phyloP scores from a whole-genome alignment of 2,888 invertebrate species.

The Dromius quadrimaculatus region DNA sequence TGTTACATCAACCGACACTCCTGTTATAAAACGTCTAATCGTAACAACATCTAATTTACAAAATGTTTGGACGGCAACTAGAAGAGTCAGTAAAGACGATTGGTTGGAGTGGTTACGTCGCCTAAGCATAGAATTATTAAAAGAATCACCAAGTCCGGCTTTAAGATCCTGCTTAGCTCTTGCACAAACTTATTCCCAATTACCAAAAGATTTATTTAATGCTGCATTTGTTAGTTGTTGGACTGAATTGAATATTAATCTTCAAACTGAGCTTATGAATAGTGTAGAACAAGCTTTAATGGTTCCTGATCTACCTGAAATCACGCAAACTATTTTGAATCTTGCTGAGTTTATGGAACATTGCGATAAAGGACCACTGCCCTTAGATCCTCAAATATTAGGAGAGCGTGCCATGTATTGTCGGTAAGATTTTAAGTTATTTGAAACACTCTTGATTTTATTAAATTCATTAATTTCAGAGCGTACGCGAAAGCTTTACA shows the following conservation, averaged over 20 bases:
- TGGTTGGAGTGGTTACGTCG: slow-evolving; percentile 98
- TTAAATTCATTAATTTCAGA: slow-evolving; percentile 56
- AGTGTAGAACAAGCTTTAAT: slow-evolving; percentile 91
- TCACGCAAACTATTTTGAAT: slow-evolving; percentile 96
- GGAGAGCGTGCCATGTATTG: slow-evolving; percentile 97
- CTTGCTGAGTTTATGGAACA: slow-evolving; percentile 99
- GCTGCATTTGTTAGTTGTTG: slow-evolving; percentile 99
- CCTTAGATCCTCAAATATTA: slow-evolving; percentile 86
- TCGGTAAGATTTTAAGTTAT: slow-evolving; percentile 67
- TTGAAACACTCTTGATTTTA: not conserved
- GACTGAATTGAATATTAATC: slow-evolving; percentile 89
- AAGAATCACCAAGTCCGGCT: slow-evolving; percentile 96
- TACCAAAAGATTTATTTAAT: slow-evolving; percentile 97
- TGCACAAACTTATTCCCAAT: slow-evolving; percentile 93
- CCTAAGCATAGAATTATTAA: slow-evolving; percentile 91
- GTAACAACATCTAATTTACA: slow-evolving; percentile 88
- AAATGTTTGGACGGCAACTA: slow-evolving; percentile 91
- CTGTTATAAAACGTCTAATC: slow-evolving; percentile 83
- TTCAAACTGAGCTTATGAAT: slow-evolving; percentile 86
- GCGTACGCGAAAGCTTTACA: slow-evolving; percentile 87
- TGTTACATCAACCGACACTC: slow-evolving; percentile 75
- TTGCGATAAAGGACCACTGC: slow-evolving; percentile 95
- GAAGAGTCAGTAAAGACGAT: slow-evolving; percentile 96
- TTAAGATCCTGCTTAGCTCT: slow-evolving; percentile 90
- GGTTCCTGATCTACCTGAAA: slow-evolving; percentile 94